Evolutionary conservation across 2,888 invertebrate genomes (phyloP).

Genomic region (Diplolepis rosae): DNA sequence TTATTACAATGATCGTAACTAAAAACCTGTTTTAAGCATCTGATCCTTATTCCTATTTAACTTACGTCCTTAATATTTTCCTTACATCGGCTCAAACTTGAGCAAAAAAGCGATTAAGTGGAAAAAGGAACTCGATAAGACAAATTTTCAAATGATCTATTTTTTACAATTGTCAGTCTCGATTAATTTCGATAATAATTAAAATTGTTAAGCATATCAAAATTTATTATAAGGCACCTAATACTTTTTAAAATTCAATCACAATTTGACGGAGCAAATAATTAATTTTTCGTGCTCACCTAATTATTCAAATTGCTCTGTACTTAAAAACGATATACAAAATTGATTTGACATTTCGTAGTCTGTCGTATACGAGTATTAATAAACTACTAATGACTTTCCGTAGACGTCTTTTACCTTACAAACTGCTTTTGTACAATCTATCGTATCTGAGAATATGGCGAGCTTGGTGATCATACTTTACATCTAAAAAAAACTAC

Average conservation of each 20-base stretch:
- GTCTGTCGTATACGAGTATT: background rate
- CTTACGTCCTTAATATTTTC: conserved; percentile 1
- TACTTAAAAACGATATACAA: background rate
- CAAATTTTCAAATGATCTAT: background rate
- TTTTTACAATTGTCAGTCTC: background rate
- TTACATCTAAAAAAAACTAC: conserved; percentile 3
- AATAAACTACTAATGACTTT: conserved; percentile 28
- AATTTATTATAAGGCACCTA: background rate
- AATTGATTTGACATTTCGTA: background rate
- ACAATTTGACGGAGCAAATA: background rate
- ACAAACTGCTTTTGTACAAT: conserved; percentile 27
- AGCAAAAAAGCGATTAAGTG: background rate
- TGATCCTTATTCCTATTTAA: background rate
- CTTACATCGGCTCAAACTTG: background rate
- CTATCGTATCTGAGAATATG: conserved; percentile 22
- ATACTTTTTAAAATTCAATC: background rate
- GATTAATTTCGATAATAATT: background rate
- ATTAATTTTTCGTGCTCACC: too few species aligned
- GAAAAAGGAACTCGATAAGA: background rate
- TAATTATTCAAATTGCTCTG: background rate
- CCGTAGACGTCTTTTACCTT: conserved; percentile 11
- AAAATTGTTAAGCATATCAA: background rate
- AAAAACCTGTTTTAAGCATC: conserved; percentile 9
- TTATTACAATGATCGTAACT: conserved; percentile 7
- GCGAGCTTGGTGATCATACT: conserved; percentile 14